Evolutionary conservation across 1,140 invertebrate species (phyloP).

Genomic region (Anoplophora glabripennis): DNA sequence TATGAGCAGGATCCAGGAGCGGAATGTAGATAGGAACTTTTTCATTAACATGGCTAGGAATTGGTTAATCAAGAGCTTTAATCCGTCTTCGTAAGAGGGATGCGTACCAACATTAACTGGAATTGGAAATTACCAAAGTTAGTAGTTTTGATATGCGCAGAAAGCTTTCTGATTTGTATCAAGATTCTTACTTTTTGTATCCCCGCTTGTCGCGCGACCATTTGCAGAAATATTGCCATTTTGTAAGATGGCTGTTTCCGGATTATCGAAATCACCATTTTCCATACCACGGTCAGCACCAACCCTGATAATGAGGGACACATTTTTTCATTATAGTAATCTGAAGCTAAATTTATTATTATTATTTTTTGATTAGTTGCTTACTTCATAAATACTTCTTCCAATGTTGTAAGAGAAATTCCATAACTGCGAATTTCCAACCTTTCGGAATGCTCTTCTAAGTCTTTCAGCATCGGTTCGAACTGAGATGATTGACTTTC

Average conservation of each 20-base stretch:
- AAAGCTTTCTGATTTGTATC: too few species aligned
- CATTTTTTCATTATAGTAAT: too few species aligned
- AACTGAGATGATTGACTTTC: constrained; percentile 51
- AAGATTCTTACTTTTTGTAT: too few species aligned
- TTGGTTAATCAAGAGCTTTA: constrained; percentile 55
- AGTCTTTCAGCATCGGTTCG: constrained; percentile 62
- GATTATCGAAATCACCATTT: not conserved
- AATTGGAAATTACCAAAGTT: constrained; percentile 4
- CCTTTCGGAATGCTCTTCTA: constrained; percentile 63
- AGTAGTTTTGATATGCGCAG: too few species aligned
- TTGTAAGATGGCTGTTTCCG: too few species aligned
- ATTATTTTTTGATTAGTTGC: constrained; percentile 25
- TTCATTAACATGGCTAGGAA: constrained; percentile 64
- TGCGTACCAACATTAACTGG: constrained; percentile 23
- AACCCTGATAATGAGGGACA: constrained; percentile 50
- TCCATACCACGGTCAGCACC: constrained; percentile 48
- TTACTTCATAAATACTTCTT: constrained; percentile 89
- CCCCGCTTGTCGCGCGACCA: too few species aligned
- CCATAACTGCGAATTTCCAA: constrained; percentile 65
- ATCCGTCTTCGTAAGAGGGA: constrained; percentile 39
- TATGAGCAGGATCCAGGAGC: constrained; percentile 56
- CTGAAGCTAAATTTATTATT: too few species aligned
- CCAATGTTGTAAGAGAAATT: constrained; percentile 80
- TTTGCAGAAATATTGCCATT: too few species aligned
- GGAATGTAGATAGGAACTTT: constrained; percentile 54